These are phyloP conservation scores for Tetrapedia diversipes DNA, from an alignment of 2,888 invertebrate species.

Conservation along the genomic window DNA sequence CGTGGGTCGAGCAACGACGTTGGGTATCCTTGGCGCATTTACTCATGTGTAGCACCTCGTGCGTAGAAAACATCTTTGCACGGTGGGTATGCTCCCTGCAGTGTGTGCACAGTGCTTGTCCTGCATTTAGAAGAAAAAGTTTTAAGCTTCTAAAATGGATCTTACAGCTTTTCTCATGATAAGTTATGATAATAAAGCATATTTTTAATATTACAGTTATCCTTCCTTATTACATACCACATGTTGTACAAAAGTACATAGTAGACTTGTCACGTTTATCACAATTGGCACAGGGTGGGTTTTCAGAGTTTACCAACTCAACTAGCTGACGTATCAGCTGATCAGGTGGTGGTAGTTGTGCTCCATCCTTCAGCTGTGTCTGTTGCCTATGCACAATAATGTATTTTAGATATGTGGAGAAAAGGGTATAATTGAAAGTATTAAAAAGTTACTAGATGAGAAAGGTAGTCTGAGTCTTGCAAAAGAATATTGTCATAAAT, in stretches of 20 bases:
- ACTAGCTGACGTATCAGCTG: slow-evolving; percentile 88
- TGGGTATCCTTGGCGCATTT: slow-evolving; percentile 88
- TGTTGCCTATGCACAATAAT: slow-evolving; percentile 83
- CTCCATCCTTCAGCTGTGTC: slow-evolving; percentile 86
- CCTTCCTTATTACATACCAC: slow-evolving; percentile 84
- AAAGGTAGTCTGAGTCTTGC: neutral
- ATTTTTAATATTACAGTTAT: neutral
- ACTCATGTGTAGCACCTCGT: slow-evolving; percentile 89
- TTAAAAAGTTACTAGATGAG: neutral
- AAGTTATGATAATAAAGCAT: neutral
- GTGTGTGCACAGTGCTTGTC: slow-evolving; percentile 88
- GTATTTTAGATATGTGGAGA: neutral
- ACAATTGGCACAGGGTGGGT: slow-evolving; percentile 91
- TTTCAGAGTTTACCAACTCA: slow-evolving; percentile 88
- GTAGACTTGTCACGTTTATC: slow-evolving; percentile 88
- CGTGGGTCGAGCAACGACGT: slow-evolving; percentile 88
- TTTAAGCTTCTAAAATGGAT: neutral
- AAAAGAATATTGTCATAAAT: neutral
- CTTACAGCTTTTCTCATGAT: neutral
- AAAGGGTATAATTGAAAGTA: neutral
- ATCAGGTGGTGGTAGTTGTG: slow-evolving; percentile 86
- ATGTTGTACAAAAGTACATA: slow-evolving; percentile 92
- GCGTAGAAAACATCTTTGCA: slow-evolving; percentile 90
- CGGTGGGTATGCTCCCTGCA: slow-evolving; percentile 90
- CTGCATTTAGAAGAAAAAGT: slow-evolving; percentile 79